A percentile compares a stretch with the other conserved stretches of the same genome.
These are phyloP conservation scores for Proales similis DNA, from an alignment of 1,140 invertebrate species.

Conservation along the genomic window DNA sequence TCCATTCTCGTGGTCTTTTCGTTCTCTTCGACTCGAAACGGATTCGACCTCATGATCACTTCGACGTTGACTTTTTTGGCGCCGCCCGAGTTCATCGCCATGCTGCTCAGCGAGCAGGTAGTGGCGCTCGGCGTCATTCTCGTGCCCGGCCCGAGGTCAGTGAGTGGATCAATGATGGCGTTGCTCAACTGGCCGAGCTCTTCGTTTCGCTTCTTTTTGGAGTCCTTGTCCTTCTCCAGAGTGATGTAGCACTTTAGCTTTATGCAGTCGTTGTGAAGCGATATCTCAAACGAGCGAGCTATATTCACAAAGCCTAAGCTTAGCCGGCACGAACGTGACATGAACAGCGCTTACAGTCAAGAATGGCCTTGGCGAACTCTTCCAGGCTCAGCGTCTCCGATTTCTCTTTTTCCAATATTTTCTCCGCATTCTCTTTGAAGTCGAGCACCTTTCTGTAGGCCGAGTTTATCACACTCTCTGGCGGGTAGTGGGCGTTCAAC, in stretches of 20 bases:
- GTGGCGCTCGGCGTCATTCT: too few species aligned
- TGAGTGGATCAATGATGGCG: too few species aligned
- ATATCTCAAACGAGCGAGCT: constrained; percentile 25
- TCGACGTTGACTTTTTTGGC: constrained; percentile 37
- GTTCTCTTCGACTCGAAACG: constrained; percentile 30
- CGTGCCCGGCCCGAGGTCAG: too few species aligned
- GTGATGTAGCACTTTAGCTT: constrained; percentile 37
- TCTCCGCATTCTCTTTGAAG: constrained; percentile 37
- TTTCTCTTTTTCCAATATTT: constrained; percentile 36
- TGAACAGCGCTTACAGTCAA: too few species aligned
- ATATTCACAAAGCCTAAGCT: too few species aligned
- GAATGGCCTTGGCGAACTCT: constrained; percentile 36
- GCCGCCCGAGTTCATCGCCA: not conserved
- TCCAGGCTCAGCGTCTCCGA: constrained; percentile 29
- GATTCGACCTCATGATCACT: constrained; percentile 36
- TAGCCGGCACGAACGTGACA: too few species aligned
- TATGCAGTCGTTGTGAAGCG: constrained; percentile 23
- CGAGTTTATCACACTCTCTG: constrained; percentile 29
- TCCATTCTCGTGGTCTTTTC: constrained; percentile 28
- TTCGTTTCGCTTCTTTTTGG: constrained; percentile 2
- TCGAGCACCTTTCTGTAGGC: constrained; percentile 31
- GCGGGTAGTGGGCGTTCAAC: constrained; percentile 11
- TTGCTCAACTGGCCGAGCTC: not conserved
- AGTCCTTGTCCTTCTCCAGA: constrained; percentile 31
- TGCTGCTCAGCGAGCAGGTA: too few species aligned